Base-by-base conservation (phyloP, 2,888 invertebrate species). In the Galerucella nymphaeae region DNA sequence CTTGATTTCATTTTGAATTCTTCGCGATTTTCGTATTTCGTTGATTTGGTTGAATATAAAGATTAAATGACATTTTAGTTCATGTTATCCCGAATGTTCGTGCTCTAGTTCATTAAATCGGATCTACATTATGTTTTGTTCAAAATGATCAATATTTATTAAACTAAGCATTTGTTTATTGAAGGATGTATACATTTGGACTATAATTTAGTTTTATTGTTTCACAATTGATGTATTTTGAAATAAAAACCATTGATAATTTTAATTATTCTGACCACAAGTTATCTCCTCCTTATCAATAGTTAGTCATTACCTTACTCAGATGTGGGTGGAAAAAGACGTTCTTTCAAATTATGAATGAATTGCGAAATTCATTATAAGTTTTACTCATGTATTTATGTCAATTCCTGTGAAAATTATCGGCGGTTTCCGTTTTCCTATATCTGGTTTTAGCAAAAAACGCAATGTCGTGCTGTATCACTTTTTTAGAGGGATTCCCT, bases 251-350 rank as follows among this genome's bases (percentile, higher is more conserved):
- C 5, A 16, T 0, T n/a, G 16, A 16, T 10, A 16, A 16, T 53
- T 53, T 53, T 53, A 53, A 13, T 38, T 20, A 48, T n/a, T 48
- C 6, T 48, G 20, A 64, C 63, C 63, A 23, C 63, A 64, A 30
- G 30, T n/a, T 8, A n/a, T 20, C 23, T 3, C 14, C 14, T 3
- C 14, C 20, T 64, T 64, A 64, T 64, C 63, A 48, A 23, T 13
- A 20, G 14, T 45, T 64, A 45, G 48, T 64, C 48, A 45, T 16
- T 64, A 30, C n/a, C 50, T 53, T 65, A 65, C 30, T 65, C 53
- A 65, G 16, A 65, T 53, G 65, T 53, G 65, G 65, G 65, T 65
- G 65, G 65, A 53, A 65, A 64, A 65, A 18, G 53, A 50, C 30
- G 30, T 10, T 50, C 18, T 23, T 38, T 16, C 18, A n/a, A 65